A percentile compares a stretch with the other conserved stretches of the same genome.
Evolutionary conservation across 2,888 invertebrate genomes (phyloP).

Genomic region (Branchipolynoe longqiensis): DNA sequence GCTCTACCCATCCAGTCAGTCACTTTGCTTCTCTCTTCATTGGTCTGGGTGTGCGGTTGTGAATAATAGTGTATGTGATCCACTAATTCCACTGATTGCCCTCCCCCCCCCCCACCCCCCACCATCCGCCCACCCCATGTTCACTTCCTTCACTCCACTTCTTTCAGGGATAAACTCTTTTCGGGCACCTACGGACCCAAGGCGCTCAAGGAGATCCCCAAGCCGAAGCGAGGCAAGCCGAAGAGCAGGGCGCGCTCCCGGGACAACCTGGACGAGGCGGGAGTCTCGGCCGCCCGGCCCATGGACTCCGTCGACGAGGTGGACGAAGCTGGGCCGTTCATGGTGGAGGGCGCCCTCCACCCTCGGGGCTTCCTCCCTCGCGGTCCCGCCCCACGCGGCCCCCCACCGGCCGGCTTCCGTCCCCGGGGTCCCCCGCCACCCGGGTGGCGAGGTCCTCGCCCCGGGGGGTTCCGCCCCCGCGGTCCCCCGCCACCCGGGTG

Average conservation of each 20-base stretch:
- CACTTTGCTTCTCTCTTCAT: too few species aligned
- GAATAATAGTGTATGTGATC: too few species aligned
- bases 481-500: constrained; percentile 41
- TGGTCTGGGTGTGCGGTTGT: too few species aligned
- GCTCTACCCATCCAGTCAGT: too few species aligned
- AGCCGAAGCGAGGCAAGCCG: constrained; percentile 13
- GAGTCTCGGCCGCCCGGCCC: background rate
- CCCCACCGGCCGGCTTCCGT: constrained; percentile 18
- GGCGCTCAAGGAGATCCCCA: constrained; percentile 65
- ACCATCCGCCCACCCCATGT: too few species aligned
- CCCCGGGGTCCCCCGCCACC: constrained; percentile 25
- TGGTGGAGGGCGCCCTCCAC: background rate
- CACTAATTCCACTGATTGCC: too few species aligned
- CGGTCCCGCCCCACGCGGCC: background rate
- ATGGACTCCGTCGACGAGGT: constrained; percentile 2
- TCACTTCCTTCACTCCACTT: too few species aligned
- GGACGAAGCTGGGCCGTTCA: background rate
- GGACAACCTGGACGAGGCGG: background rate
- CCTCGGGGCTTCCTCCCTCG: background rate
- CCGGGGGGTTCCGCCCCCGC: constrained; percentile 18
- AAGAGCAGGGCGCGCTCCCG: background rate
- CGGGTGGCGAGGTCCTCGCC: background rate
- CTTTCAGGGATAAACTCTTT: constrained; percentile 48
- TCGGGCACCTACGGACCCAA: constrained; percentile 65
- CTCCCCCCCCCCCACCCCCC: too few species aligned